A percentile compares a stretch with the other conserved stretches of the same genome.
phyloP scores from a whole-genome alignment of 1,140 invertebrate species.

The Leptonema lineaticorne region DNA sequence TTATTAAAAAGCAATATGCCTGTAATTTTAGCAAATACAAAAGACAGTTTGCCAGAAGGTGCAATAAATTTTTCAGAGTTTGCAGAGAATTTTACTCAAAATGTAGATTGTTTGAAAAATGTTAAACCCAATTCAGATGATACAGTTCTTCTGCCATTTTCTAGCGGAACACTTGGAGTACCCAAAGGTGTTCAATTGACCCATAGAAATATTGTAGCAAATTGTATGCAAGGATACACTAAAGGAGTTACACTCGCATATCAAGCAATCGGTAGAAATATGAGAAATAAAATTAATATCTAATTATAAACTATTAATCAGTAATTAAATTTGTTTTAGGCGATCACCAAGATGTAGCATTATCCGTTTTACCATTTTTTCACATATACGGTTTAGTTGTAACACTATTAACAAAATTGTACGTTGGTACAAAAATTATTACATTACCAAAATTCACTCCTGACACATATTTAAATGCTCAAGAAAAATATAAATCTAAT shows the following conservation, averaged over 20 bases:
- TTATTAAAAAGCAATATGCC: conserved; percentile 54
- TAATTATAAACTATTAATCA: conserved; percentile 31
- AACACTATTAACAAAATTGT: conserved; percentile 59
- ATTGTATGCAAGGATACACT: conserved; percentile 57
- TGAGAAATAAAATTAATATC: conserved; percentile 46
- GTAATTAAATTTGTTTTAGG: conserved; percentile 2
- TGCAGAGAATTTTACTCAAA: conserved; percentile 48
- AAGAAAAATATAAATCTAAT: conserved; percentile 61
- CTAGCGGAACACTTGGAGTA: conserved; percentile 87
- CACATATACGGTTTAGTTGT: conserved; percentile 79
- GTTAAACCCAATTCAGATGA: conserved; percentile 51
- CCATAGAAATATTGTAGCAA: conserved; percentile 64
- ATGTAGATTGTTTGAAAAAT: conserved; percentile 52
- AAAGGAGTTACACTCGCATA: too few species aligned
- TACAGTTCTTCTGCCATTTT: conserved; percentile 62
- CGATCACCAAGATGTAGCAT: conserved; percentile 58
- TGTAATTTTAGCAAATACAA: conserved; percentile 57
- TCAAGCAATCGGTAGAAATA: conserved; percentile 48
- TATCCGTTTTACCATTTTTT: conserved; percentile 76
- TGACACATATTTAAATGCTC: conserved; percentile 59
- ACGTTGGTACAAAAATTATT: conserved; percentile 66
- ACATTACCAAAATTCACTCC: conserved; percentile 75
- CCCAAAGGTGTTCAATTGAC: conserved; percentile 87
- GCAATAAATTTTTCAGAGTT: conserved; percentile 62
- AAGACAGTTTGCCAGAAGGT: conserved; percentile 49